phyloP scores from a whole-genome alignment of 2,888 invertebrate genomes.

The Corbicula japonica region DNA sequence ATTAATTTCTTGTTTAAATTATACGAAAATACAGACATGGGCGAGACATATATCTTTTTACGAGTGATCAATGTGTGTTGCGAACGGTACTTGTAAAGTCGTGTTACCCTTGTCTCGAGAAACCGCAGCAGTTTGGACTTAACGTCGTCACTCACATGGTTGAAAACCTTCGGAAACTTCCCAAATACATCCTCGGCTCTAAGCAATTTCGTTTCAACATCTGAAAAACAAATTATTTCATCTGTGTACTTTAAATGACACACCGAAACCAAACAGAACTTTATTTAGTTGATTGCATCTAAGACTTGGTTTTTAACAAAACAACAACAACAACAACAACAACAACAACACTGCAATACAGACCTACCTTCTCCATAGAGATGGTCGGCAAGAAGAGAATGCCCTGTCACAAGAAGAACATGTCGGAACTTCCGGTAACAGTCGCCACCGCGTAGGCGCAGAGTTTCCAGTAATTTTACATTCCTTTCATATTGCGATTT shows the following conservation, averaged over 20 bases:
- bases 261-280: no score
- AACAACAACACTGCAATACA: slow-evolving; percentile 9
- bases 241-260: no score
- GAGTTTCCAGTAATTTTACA: slow-evolving; percentile 66
- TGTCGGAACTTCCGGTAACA: slow-evolving; percentile 77
- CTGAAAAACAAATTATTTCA: slow-evolving; percentile 52
- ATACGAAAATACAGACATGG: no score
- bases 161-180: slow-evolving; percentile 72
- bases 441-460: slow-evolving; percentile 74
- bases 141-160: slow-evolving; percentile 69
- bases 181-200: slow-evolving; percentile 67
- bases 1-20: no score
- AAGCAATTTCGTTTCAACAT: slow-evolving; percentile 57
- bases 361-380: slow-evolving; percentile 77
- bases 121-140: slow-evolving; percentile 68
- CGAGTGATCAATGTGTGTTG: no score
- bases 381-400: slow-evolving; percentile 77
- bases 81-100: no score
- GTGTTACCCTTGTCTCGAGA: slow-evolving; percentile 74
- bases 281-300: no score
- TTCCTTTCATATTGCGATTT: slow-evolving; percentile 65
- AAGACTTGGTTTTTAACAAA: no score
- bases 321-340: not conserved
- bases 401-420: slow-evolving; percentile 76
- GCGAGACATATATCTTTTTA: no score